phyloP scores from a whole-genome alignment of 2,797 vertebrate genomes.

The Neoniphon sammara region DNA sequence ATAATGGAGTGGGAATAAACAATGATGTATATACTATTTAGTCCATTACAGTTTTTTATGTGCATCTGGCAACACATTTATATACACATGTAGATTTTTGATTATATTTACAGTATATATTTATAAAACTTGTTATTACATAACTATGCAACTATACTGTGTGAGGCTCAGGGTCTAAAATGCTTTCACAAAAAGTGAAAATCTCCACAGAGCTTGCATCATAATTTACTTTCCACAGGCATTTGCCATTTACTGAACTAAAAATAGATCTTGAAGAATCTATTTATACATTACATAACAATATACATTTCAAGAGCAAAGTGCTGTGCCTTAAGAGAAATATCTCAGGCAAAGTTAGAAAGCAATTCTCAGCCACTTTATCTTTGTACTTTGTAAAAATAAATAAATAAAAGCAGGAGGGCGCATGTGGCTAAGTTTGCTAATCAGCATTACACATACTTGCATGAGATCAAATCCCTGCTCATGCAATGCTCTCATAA shows the following conservation, averaged over 20 bases:
- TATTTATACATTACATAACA: conserved; percentile 1
- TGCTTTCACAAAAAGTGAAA: conserved; percentile 19
- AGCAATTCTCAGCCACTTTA: conserved; percentile 1
- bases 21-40: not conserved
- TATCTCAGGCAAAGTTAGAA: conserved; percentile 17
- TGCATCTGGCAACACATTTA: not conserved
- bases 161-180: conserved; percentile 4
- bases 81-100: not conserved
- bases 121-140: not conserved
- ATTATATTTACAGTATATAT: not conserved
- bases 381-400: not conserved
- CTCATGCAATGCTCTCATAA: not conserved
- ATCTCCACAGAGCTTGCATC: conserved; percentile 25
- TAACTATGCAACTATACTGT: not conserved
- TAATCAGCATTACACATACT: not conserved
- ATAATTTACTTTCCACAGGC: conserved; percentile 35
- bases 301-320: not conserved
- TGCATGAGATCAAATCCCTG: conserved; percentile 5
- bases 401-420: not conserved
- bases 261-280: conserved; percentile 31
- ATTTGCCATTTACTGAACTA: conserved; percentile 44
- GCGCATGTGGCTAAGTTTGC: not conserved
- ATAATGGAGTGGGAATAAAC: not conserved
- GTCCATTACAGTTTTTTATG: not conserved
- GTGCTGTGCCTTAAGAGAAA: conserved; percentile 14